These are phyloP conservation scores for Ginglymostoma cirratum DNA, from an alignment of 2,113 vertebrate species.

Conservation along the genomic window DNA sequence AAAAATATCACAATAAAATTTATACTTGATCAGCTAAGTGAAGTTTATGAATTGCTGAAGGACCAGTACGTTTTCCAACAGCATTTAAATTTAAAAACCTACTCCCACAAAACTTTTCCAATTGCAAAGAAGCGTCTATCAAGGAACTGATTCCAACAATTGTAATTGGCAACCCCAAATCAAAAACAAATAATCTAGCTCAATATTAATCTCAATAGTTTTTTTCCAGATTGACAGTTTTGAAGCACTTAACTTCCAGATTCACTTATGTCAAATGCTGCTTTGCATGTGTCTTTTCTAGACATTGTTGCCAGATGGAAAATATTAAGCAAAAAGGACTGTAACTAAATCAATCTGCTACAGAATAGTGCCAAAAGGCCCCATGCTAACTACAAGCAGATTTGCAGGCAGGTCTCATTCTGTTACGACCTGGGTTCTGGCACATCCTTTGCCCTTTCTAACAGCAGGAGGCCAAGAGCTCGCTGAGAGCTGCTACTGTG, in stretches of 20 bases:
- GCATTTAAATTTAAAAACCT: neutral
- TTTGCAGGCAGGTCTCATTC: conserved; percentile 54
- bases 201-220: neutral
- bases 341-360: conserved; percentile 68
- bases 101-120: neutral
- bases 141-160: neutral
- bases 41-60: neutral
- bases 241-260: conserved; percentile 56
- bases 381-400: conserved; percentile 68
- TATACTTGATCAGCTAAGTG: neutral
- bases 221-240: conserved; percentile 40
- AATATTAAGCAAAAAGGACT: conserved; percentile 70
- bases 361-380: conserved; percentile 54
- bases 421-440: conserved; percentile 53
- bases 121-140: neutral
- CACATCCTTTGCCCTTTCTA: conserved; percentile 59
- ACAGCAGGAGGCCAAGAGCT: conserved; percentile 62
- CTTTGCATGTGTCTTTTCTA: conserved; percentile 67
- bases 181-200: neutral
- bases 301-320: conserved; percentile 82
- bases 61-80: neutral
- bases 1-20: neutral
- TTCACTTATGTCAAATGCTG: conserved; percentile 64
- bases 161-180: neutral
- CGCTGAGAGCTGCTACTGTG: conserved; percentile 63